Evolutionary conservation across 2,797 vertebrate species (phyloP).

Genomic region (Graptemys geographica): DNA sequence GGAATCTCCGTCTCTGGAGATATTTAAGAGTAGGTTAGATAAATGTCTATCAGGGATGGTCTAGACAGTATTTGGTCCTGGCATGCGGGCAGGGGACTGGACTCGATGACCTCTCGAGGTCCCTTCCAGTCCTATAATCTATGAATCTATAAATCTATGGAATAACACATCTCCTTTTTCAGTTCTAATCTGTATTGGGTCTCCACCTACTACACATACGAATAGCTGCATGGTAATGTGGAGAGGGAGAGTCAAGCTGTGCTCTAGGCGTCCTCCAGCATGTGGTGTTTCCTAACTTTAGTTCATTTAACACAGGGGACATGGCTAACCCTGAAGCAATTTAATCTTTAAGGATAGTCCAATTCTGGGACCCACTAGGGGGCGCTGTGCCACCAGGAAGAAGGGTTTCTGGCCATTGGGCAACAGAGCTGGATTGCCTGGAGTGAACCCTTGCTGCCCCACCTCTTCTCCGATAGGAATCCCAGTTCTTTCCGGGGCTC

Average conservation of each 20-base stretch:
- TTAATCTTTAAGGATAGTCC: background rate
- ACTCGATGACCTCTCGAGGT: too few relatives aligned
- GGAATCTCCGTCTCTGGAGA: too few relatives aligned
- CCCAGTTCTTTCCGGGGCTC: background rate
- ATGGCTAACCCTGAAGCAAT: background rate
- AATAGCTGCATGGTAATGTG: background rate
- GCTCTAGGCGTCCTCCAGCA: background rate
- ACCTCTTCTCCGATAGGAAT: background rate
- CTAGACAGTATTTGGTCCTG: too few relatives aligned
- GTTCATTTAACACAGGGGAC: background rate
- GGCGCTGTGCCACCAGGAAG: background rate
- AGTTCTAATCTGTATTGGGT: background rate
- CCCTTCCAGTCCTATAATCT: too few relatives aligned
- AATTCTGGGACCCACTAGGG: background rate
- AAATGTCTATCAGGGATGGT: too few relatives aligned
- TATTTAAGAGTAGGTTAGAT: too few relatives aligned
- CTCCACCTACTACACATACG: background rate
- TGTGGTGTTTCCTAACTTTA: background rate
- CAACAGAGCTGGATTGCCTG: background rate
- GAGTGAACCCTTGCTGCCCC: background rate
- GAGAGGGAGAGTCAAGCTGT: background rate
- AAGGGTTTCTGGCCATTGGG: background rate
- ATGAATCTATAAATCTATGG: too few relatives aligned
- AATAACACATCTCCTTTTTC: background rate
- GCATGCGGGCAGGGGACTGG: too few relatives aligned